Evolutionary conservation across 2,113 vertebrate species (phyloP).

Genomic region (human (Homo sapiens)): DNA sequence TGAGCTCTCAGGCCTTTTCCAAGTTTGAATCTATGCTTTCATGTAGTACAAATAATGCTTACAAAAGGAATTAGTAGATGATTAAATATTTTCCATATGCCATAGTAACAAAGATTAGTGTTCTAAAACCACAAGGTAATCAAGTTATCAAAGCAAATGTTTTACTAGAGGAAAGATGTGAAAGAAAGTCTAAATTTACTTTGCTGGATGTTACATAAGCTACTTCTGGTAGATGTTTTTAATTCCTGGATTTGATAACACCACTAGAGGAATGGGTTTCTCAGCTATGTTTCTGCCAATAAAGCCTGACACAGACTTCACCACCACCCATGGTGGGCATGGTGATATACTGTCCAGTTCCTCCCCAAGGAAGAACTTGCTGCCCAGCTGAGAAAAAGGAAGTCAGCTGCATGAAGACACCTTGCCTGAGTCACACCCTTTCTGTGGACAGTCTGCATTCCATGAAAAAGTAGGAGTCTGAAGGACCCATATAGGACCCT

Average conservation of each 20-base stretch:
- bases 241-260: background rate
- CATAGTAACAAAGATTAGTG: background rate
- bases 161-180: background rate
- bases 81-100: conserved; percentile 29
- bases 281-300: background rate
- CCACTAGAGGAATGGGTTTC: background rate
- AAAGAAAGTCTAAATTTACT: background rate
- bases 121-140: conserved; percentile 1
- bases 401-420: background rate
- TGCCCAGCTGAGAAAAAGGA: background rate
- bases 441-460: no score
- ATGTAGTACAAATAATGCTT: background rate
- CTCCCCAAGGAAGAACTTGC: background rate
- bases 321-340: background rate
- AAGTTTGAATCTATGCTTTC: background rate
- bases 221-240: background rate
- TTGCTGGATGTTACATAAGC: background rate
- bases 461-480: background rate
- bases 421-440: background rate
- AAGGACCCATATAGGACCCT: background rate
- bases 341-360: no score
- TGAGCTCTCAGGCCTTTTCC: background rate
- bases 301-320: no score
- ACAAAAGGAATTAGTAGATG: conserved; percentile 15
- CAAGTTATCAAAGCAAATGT: conserved; percentile 22